Evolutionary conservation across 2,888 invertebrate species (phyloP).

Genomic region (Hypolimnas misippus): DNA sequence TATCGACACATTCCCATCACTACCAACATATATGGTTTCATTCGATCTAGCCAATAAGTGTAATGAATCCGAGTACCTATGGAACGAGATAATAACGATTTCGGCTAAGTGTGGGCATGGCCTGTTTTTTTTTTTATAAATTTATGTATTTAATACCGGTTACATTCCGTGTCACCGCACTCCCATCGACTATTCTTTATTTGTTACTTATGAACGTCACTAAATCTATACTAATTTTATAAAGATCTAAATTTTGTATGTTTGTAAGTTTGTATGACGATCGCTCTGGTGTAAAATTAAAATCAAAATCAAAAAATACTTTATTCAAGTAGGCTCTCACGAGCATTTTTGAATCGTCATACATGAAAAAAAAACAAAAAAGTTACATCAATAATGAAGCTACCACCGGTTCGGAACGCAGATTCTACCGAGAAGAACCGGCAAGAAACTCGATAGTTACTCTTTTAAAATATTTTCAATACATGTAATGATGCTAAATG

Average conservation of each 20-base stretch:
- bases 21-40: slow-evolving; percentile 76
- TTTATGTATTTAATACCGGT: slow-evolving; percentile 77
- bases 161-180: slow-evolving; percentile 69
- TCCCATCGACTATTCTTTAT: slow-evolving; percentile 53
- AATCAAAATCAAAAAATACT: too few species aligned
- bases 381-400: too few species aligned
- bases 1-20: slow-evolving; percentile 51
- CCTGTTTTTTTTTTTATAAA: slow-evolving; percentile 62
- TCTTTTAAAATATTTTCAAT: too few species aligned
- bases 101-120: slow-evolving; percentile 74
- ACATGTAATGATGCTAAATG: too few species aligned
- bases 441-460: too few species aligned
- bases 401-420: too few species aligned
- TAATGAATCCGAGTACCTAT: slow-evolving; percentile 80
- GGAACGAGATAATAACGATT: slow-evolving; percentile 75
- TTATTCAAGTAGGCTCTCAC: too few species aligned
- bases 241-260: neutral
- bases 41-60: slow-evolving; percentile 78
- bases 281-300: too few species aligned
- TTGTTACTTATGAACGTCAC: slow-evolving; percentile 45
- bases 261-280: neutral
- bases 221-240: neutral
- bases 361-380: too few species aligned
- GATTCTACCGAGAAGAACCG: too few species aligned
- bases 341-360: too few species aligned